Percentiles rank a stretch among this genome's conserved stretches.
Evolutionary conservation across 2,888 invertebrate genomes (phyloP).

Genomic region (Arctia plantaginis): DNA sequence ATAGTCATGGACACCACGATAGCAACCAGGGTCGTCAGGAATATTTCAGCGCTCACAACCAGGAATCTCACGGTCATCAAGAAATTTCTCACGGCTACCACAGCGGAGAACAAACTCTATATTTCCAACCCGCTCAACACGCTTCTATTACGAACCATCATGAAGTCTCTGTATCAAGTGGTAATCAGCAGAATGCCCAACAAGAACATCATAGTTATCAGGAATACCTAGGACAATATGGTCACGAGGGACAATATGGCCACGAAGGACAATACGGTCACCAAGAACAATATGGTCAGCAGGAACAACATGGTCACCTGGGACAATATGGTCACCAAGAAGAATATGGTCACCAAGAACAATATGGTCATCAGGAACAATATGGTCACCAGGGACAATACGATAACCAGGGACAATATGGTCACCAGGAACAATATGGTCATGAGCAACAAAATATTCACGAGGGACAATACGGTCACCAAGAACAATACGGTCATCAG

Average conservation of each 20-base stretch:
- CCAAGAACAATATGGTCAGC: neutral
- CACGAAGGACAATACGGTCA: neutral
- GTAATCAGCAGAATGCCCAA: neutral
- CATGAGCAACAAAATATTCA: constrained; percentile 8
- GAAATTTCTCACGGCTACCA: constrained; percentile 17
- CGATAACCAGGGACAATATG: constrained; percentile 21
- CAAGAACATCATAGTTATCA: neutral
- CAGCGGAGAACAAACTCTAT: constrained; percentile 39
- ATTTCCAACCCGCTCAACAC: constrained; percentile 43
- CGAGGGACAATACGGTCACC: neutral
- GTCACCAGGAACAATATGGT: constrained; percentile 12
- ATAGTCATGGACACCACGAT: constrained; percentile 3
- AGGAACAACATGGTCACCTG: neutral
- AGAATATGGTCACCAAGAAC: neutral
- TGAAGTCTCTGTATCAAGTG: constrained; percentile 28
- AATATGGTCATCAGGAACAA: neutral
- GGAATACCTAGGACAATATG: neutral
- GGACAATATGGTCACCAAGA: neutral
- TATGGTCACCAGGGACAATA: constrained; percentile 29
- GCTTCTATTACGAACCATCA: constrained; percentile 40
- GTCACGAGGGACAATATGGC: neutral
- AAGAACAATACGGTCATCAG: constrained; percentile 40
- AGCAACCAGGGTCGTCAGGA: constrained; percentile 12
- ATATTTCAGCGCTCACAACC: constrained; percentile 13
- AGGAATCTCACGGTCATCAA: constrained; percentile 5